Percentiles rank a stretch among this genome's conserved stretches.
Conservation (phyloP, 2,113 vertebrate species). For the Nothocercus nigrocapillus region DNA sequence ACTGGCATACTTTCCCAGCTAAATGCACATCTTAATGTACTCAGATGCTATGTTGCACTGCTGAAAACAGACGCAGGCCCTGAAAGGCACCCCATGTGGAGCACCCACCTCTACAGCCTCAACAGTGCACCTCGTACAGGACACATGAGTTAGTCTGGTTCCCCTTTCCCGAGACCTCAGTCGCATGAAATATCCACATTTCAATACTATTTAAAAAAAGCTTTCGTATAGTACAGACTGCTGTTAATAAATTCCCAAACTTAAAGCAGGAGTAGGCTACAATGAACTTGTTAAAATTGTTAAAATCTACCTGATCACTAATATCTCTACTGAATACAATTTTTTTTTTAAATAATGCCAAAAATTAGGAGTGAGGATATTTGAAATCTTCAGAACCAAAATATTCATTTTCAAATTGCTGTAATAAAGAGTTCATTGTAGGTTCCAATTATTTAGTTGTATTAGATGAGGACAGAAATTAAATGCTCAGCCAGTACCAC, state of each 20-base stretch:
- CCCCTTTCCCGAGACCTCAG: not conserved
- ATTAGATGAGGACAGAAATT: not conserved
- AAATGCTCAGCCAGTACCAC: not conserved
- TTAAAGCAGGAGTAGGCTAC: not conserved
- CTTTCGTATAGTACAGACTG: not conserved
- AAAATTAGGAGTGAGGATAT: not conserved
- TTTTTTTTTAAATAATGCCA: not conserved
- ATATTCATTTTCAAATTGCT: not conserved
- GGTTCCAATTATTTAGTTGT: not conserved
- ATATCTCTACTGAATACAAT: not conserved
- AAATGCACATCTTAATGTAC: not conserved
- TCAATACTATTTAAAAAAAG: not conserved
- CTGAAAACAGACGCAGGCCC: not conserved
- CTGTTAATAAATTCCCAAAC: not conserved
- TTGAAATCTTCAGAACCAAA: not conserved
- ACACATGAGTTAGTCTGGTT: not conserved
- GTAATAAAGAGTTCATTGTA: rapidly evolving
- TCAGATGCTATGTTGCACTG: rapidly evolving
- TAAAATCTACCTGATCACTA: not conserved
- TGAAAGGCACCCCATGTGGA: not conserved
- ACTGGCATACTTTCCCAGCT: not conserved
- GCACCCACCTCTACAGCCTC: not conserved
- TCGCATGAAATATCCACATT: not conserved
- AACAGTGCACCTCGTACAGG: not conserved
- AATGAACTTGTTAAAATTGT: not conserved